Evolutionary conservation across 2,113 vertebrate genomes (phyloP).

Genomic region (Lagopus muta): DNA sequence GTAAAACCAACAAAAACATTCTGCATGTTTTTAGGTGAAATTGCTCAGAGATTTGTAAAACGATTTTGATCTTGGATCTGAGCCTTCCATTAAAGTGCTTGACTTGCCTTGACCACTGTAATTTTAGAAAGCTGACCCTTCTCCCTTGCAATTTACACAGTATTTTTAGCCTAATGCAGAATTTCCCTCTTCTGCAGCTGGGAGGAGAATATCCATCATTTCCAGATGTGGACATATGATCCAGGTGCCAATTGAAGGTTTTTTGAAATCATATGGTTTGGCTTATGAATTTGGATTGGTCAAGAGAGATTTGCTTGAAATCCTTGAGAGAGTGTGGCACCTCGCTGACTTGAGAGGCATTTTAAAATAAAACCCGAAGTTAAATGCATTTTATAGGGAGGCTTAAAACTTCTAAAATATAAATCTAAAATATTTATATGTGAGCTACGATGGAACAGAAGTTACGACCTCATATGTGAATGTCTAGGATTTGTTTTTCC

Average conservation of each 20-base stretch:
- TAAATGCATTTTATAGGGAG: conserved; percentile 52
- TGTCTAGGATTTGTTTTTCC: conserved; percentile 30
- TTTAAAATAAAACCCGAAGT: conserved; percentile 63
- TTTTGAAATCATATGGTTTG: conserved; percentile 48
- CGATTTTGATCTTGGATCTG: conserved; percentile 33
- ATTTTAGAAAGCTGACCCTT: conserved; percentile 56
- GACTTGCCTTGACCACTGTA: conserved; percentile 15
- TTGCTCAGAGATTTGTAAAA: conserved; percentile 37
- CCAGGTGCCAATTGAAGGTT: conserved; percentile 48
- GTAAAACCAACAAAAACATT: background rate
- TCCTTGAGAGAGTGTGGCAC: background rate
- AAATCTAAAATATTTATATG: conserved; percentile 67
- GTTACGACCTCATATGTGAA: conserved; percentile 53
- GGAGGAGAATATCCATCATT: conserved; percentile 28
- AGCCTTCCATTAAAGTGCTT: conserved; percentile 48
- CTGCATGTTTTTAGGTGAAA: background rate
- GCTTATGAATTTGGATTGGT: conserved; percentile 48
- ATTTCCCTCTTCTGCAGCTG: conserved; percentile 57
- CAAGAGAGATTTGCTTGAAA: conserved; percentile 29
- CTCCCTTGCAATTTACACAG: background rate
- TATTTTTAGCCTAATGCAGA: conserved; percentile 33
- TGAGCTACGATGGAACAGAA: conserved; percentile 37
- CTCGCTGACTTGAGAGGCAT: conserved; percentile 11
- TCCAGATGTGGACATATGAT: conserved; percentile 56
- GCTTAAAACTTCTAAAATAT: conserved; percentile 57